These are phyloP conservation scores for Hypanus sabinus DNA, from an alignment of 2,113 vertebrate species.

Conservation along the genomic window DNA sequence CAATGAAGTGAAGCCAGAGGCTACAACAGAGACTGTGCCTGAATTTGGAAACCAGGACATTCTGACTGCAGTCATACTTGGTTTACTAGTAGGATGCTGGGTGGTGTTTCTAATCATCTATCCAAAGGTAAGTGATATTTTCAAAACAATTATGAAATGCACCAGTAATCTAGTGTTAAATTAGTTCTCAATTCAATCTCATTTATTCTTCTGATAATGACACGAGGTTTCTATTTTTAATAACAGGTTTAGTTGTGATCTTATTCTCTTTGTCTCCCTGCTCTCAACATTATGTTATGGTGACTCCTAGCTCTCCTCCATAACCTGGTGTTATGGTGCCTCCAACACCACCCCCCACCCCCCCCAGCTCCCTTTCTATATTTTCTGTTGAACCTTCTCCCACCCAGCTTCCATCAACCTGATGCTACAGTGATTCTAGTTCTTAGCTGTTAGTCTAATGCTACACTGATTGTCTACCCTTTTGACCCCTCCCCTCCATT, in stretches of 20 bases:
- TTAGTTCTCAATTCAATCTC: not conserved
- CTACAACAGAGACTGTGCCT: slow-evolving; percentile 37
- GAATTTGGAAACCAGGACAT: slow-evolving; percentile 59
- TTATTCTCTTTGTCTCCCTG: not conserved
- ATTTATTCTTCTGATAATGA: not conserved
- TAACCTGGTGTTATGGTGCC: not conserved
- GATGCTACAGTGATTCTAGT: not conserved
- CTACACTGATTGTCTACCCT: not conserved
- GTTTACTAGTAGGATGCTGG: slow-evolving; percentile 71
- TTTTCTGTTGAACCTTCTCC: too few relatives aligned
- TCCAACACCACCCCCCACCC: not conserved
- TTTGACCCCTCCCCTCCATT: too few relatives aligned
- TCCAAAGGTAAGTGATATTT: slow-evolving; percentile 51
- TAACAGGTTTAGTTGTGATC: not conserved
- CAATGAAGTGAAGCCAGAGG: not conserved
- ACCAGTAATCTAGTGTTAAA: not conserved
- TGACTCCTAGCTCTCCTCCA: not conserved
- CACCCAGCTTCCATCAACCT: not conserved
- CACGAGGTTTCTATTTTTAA: too few relatives aligned
- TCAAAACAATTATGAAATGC: not conserved
- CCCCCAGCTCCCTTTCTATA: too few relatives aligned
- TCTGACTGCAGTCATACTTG: slow-evolving; percentile 53
- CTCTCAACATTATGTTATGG: not conserved
- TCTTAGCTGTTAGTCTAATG: not conserved
- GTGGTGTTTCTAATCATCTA: slow-evolving; percentile 62